Base-by-base conservation (phyloP, 2,797 vertebrate genomes). In the Acrocephalus scirpaceus region DNA sequence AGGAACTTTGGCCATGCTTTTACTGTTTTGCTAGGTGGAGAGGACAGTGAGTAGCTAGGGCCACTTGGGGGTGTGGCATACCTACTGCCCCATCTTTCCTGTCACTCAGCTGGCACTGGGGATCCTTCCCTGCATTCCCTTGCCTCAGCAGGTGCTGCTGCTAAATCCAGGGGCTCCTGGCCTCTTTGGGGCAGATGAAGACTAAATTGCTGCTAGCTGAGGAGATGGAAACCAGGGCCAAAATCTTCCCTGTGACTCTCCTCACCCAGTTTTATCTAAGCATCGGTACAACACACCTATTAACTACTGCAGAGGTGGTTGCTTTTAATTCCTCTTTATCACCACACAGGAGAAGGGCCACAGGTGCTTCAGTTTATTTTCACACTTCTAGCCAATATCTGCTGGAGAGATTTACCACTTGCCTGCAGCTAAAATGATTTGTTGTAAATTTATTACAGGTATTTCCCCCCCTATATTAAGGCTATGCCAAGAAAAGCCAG, bases 21-120 rank as follows among this genome's bases (percentile, higher is more conserved):
- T 40, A 16, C 53, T 1, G 0, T 66, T 77, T 65, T 64, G 40
- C 30, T 17, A 22, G 19, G 30, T 9, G 2, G 44, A 38, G 47
- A 1, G 3, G 22, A 10, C 16, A 71, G 27, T 3, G 4, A 62
- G 48, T 54, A 44, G 60, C 40, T 27, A 15, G 18, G 17, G 23
- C n/a, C 7, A 2, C 13, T 30, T 53, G 34, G 56, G 25, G 22
- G 23, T 20, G 58, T 47, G 27, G 8, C 27, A 7, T n/a, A 17
- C 10, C 36, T 34, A 1, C 32, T 1, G 1, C 19, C 10, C 78
- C 1, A 2, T 20, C 61, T 64, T 4, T 53, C 42, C 32, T 56
- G 36, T 29, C 3, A 2, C 54, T 4, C 13, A 81, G 51, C 15
- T 8, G 6, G 21, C 32, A 15, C 19, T 2, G 2, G 40, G 16